phyloP scores from a whole-genome alignment of 1,140 invertebrate genomes.

The Drosophila melanica region DNA sequence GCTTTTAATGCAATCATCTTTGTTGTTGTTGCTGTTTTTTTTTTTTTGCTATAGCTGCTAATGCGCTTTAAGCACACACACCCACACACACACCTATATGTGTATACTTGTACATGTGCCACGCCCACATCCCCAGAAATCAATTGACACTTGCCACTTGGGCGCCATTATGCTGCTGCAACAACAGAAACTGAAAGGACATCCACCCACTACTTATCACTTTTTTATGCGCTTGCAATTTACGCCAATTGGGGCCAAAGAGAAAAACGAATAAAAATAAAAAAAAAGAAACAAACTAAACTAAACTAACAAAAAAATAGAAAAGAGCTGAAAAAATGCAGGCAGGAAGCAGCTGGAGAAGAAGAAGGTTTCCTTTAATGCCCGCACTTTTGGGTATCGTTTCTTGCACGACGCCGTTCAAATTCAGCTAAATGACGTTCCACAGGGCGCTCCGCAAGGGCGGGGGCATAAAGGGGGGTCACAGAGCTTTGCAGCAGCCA shows the following conservation, averaged over 20 bases:
- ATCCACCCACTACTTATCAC: slow-evolving; percentile 20
- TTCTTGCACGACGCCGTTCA: slow-evolving; percentile 58
- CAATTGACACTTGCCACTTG: slow-evolving; percentile 70
- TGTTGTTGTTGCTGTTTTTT: slow-evolving; percentile 17
- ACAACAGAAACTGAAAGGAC: slow-evolving; percentile 11
- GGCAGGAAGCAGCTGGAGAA: not conserved
- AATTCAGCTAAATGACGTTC: slow-evolving; percentile 70
- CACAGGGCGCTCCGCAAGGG: slow-evolving; percentile 39
- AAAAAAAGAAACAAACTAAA: not conserved
- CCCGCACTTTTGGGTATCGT: slow-evolving; percentile 75
- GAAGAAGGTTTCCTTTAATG: slow-evolving; percentile 64
- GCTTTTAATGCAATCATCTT: slow-evolving; percentile 60
- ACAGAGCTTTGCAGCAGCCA: slow-evolving; percentile 37
- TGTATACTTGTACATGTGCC: slow-evolving; percentile 23
- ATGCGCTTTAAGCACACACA: slow-evolving; percentile 55
- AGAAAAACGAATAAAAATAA: not conserved
- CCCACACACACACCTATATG: not conserved
- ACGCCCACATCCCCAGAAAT: slow-evolving; percentile 56
- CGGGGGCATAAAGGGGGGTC: slow-evolving; percentile 3
- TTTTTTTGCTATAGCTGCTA: slow-evolving; percentile 51
- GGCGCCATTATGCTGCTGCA: slow-evolving; percentile 39
- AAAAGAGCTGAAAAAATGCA: slow-evolving; percentile 13
- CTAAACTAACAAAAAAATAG: not conserved
- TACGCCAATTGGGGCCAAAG: slow-evolving; percentile 56
- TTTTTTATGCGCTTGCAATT: slow-evolving; percentile 66